Conservation (phyloP, 1,140 invertebrate genomes). For the Melanaphis sacchari region DNA sequence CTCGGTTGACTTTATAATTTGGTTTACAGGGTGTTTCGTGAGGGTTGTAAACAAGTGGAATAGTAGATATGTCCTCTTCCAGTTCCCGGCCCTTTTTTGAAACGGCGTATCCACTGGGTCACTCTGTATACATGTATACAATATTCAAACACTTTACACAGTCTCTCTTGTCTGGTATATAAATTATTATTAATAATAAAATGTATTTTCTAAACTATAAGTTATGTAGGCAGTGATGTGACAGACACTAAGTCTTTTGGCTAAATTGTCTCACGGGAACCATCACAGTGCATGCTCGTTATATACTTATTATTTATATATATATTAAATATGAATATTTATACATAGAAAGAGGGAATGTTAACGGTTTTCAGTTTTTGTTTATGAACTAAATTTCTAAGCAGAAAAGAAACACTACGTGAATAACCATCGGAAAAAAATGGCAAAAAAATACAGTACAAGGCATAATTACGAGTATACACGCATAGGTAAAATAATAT, state of each 20-base stretch:
- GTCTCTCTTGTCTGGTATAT: background rate
- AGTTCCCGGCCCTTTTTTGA: background rate
- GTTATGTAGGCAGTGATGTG: background rate
- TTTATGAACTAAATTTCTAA: background rate
- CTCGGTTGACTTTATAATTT: too few relatives aligned
- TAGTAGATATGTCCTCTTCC: background rate
- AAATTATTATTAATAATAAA: background rate
- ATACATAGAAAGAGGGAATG: background rate
- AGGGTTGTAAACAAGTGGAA: background rate
- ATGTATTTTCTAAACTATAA: conserved; percentile 6
- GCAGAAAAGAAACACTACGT: background rate
- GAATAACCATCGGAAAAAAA: background rate
- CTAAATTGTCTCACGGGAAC: conserved; percentile 24
- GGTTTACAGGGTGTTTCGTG: background rate
- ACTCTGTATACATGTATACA: background rate
- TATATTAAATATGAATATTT: background rate
- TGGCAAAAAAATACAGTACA: background rate
- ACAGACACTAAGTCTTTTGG: background rate
- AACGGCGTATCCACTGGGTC: background rate
- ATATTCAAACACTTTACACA: background rate
- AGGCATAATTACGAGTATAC: background rate
- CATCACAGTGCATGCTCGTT: background rate
- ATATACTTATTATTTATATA: too few relatives aligned
- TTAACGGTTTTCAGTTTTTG: background rate
- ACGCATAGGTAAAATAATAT: background rate